These are phyloP conservation scores for Hiodon alosoides DNA, from an alignment of 2,113 vertebrate genomes.

Conservation along the genomic window DNA sequence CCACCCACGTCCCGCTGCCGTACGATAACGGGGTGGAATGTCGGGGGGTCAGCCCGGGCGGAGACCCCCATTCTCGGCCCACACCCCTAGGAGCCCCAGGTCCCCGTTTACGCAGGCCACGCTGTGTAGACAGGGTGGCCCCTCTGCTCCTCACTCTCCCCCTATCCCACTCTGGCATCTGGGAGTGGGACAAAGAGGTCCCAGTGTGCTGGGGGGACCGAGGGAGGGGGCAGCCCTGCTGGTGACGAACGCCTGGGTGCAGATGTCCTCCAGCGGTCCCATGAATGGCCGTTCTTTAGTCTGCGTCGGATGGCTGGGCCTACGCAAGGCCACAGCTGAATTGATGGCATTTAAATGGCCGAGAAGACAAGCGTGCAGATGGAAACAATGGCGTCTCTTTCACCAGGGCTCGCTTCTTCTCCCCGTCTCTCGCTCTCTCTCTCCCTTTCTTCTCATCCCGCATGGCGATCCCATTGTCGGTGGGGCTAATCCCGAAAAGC, in stretches of 20 bases:
- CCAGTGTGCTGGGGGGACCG: conserved; percentile 46
- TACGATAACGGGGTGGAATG: neutral
- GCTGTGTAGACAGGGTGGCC: conserved; percentile 55
- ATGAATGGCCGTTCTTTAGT: conserved; percentile 86
- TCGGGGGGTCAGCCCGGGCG: neutral
- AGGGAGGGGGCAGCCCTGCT: conserved; percentile 21
- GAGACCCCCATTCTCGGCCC: neutral
- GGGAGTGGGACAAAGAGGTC: conserved; percentile 58
- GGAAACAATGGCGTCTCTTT: conserved; percentile 75
- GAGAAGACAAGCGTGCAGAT: conserved; percentile 68
- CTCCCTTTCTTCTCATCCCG: conserved; percentile 35
- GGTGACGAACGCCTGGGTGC: conserved; percentile 65
- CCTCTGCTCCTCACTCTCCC: conserved; percentile 6
- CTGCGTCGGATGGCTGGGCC: conserved; percentile 79
- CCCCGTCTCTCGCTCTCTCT: conserved; percentile 30
- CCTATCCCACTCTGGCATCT: conserved; percentile 31
- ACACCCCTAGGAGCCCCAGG: neutral
- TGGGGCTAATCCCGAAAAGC: conserved; percentile 31
- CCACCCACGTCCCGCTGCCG: conserved; percentile 1
- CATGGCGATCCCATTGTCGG: conserved; percentile 59
- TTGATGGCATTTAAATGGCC: conserved; percentile 78
- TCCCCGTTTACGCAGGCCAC: neutral
- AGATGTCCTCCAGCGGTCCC: conserved; percentile 72
- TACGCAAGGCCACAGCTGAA: conserved; percentile 76
- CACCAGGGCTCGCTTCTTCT: conserved; percentile 46